phyloP scores from a whole-genome alignment of 2,113 vertebrate genomes.

The Oncorhynchus nerka region DNA sequence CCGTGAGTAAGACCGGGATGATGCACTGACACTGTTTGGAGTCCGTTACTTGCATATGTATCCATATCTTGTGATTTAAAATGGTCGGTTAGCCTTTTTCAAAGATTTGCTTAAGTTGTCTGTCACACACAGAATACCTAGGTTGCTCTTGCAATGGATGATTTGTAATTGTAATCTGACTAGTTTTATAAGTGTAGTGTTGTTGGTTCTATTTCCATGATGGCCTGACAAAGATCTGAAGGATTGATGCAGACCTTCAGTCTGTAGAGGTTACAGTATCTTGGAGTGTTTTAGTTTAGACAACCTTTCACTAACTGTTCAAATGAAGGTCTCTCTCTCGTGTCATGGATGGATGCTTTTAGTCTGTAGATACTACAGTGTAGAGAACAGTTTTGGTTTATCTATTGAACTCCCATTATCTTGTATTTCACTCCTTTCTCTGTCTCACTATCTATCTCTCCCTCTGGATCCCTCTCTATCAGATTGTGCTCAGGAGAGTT shows the following conservation, averaged over 20 bases:
- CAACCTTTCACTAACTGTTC: background rate
- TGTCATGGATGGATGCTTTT: background rate
- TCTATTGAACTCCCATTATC: background rate
- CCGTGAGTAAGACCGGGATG: slow-evolving; percentile 75
- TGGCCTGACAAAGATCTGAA: no score
- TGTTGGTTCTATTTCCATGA: no score
- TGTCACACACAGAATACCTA: no score
- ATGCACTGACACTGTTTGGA: background rate
- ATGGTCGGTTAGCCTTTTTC: no score
- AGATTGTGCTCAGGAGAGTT: slow-evolving; percentile 84
- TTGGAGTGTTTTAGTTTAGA: background rate
- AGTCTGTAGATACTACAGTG: no score
- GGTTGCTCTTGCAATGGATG: no score
- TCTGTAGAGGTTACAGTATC: no score
- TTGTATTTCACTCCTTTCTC: background rate
- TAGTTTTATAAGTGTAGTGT: background rate
- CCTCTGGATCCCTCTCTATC: slow-evolving; percentile 31
- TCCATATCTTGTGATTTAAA: no score
- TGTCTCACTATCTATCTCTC: background rate
- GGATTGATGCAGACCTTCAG: no score
- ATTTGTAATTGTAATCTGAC: background rate
- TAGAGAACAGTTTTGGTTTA: background rate
- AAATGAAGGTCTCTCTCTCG: background rate
- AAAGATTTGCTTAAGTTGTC: no score
- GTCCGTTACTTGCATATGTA: background rate